A percentile compares a stretch with the other conserved stretches of the same genome.
Conservation (phyloP, 2,888 invertebrate genomes). For the Portevinia maculata region DNA sequence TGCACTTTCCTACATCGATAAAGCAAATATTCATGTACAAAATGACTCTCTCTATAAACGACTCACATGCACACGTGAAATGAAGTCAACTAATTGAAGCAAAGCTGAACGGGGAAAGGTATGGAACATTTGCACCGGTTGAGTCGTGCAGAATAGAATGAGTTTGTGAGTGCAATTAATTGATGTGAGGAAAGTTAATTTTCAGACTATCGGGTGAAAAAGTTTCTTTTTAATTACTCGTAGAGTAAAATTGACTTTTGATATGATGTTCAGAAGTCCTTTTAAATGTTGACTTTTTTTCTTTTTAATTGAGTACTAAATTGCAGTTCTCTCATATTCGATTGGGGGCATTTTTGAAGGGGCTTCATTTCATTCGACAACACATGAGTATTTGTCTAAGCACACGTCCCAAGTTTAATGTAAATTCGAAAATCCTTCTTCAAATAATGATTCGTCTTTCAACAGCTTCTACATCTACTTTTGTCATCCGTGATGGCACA, state of each 20-base stretch:
- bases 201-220: conserved; percentile 18
- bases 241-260: not conserved
- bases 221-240: not conserved
- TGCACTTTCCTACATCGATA: conserved; percentile 40
- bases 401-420: not conserved
- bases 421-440: not conserved
- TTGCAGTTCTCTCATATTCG: too few relatives aligned
- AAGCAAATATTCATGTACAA: conserved; percentile 54
- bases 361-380: too few relatives aligned
- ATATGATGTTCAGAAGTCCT: too few relatives aligned
- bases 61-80: conserved; percentile 60
- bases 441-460: not conserved
- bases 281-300: too few relatives aligned
- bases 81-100: conserved; percentile 70
- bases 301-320: too few relatives aligned
- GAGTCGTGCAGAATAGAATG: conserved; percentile 5
- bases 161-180: conserved; percentile 30
- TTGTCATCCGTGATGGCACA: too few relatives aligned
- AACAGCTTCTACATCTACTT: not conserved
- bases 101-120: conserved; percentile 3
- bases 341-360: not conserved
- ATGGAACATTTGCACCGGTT: conserved; percentile 10
- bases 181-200: conserved; percentile 51
- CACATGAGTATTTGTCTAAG: too few relatives aligned
- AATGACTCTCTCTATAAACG: conserved; percentile 44